phyloP scores from a whole-genome alignment of 1,140 invertebrate genomes.

The Diabrotica virgifera region DNA sequence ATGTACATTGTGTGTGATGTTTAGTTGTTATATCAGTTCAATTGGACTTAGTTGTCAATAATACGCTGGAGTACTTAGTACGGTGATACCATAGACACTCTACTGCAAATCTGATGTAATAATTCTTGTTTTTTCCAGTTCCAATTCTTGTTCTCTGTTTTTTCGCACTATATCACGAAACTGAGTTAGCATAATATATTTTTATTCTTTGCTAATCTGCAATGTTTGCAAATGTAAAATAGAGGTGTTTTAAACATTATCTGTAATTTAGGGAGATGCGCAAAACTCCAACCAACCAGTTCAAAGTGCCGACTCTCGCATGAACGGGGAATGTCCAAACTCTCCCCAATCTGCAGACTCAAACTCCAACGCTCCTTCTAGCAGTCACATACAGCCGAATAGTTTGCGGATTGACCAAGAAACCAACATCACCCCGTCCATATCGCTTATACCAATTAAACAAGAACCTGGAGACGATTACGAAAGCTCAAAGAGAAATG shows the following conservation, averaged over 20 bases:
- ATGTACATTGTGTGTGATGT: too few species aligned
- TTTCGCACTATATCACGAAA: too few species aligned
- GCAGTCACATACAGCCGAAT: conserved; percentile 55
- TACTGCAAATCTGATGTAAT: too few species aligned
- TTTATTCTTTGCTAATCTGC: too few species aligned
- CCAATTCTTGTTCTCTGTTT: too few species aligned
- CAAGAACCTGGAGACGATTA: conserved; percentile 60
- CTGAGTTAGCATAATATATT: too few species aligned
- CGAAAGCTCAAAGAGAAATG: conserved; percentile 41
- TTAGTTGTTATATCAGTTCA: too few species aligned
- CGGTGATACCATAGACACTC: too few species aligned
- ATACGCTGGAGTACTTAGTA: too few species aligned
- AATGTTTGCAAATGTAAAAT: too few species aligned
- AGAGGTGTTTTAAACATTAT: conserved; percentile 3
- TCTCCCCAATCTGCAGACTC: conserved; percentile 76
- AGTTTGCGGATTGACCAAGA: conserved; percentile 48
- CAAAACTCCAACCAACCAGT: conserved; percentile 30
- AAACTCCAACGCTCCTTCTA: conserved; percentile 67
- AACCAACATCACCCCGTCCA: conserved; percentile 73
- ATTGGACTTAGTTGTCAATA: too few species aligned
- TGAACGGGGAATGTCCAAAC: conserved; percentile 59
- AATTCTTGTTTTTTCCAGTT: too few species aligned
- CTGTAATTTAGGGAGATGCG: conserved; percentile 19
- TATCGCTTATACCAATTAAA: conserved; percentile 82
- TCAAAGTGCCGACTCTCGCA: conserved; percentile 46